A percentile compares a stretch with the other conserved stretches of the same genome.
These are phyloP conservation scores for Daktulosphaira vitifoliae DNA, from an alignment of 1,140 invertebrate genomes.

Conservation along the genomic window DNA sequence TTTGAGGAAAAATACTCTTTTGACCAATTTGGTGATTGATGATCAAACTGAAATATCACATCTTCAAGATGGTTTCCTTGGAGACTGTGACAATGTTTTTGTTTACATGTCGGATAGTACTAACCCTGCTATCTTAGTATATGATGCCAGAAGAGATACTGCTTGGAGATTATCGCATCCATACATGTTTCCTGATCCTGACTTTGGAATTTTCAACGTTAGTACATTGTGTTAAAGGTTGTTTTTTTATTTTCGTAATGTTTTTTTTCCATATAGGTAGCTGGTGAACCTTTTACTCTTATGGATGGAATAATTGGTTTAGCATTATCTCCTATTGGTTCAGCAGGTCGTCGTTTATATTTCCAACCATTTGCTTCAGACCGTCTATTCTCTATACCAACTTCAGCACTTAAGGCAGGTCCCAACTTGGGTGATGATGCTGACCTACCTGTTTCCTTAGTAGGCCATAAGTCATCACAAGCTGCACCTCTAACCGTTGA, in stretches of 20 bases:
- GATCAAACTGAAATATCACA: conserved; percentile 33
- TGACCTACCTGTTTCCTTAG: conserved; percentile 60
- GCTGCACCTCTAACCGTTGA: conserved; percentile 62
- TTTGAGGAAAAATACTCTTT: conserved; percentile 56
- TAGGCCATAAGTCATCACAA: conserved; percentile 72
- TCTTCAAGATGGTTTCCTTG: conserved; percentile 38
- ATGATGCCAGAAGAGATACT: conserved; percentile 58
- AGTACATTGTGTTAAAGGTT: neutral
- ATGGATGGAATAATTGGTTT: conserved; percentile 72
- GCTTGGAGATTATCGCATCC: conserved; percentile 68
- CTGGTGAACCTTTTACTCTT: conserved; percentile 55
- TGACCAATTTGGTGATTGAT: conserved; percentile 62
- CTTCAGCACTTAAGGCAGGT: conserved; percentile 58
- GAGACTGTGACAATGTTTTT: conserved; percentile 61
- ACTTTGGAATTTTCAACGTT: conserved; percentile 55
- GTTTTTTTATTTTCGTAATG: neutral
- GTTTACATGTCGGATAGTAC: conserved; percentile 70
- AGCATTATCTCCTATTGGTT: conserved; percentile 55
- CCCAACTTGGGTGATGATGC: conserved; percentile 52
- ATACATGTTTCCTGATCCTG: conserved; percentile 70
- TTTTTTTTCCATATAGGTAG: conserved; percentile 44
- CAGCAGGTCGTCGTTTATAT: conserved; percentile 49
- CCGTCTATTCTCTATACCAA: conserved; percentile 64
- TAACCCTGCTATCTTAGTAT: conserved; percentile 63
- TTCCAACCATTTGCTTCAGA: conserved; percentile 75